phyloP scores from a whole-genome alignment of 2,113 vertebrate genomes.

The Pseudorhombus dupliciocellatus region DNA sequence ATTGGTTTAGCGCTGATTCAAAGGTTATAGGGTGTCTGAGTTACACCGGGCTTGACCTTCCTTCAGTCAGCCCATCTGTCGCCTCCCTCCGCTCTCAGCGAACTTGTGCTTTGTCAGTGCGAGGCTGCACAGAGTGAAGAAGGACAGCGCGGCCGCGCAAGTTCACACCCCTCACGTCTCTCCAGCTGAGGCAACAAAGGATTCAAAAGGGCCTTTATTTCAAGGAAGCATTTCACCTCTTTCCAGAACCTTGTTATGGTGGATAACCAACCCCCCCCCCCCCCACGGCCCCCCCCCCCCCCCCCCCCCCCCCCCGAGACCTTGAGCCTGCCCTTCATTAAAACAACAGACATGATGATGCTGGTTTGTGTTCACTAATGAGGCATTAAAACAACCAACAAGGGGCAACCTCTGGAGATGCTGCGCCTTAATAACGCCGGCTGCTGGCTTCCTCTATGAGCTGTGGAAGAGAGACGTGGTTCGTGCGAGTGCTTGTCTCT shows the following conservation, averaged over 20 bases:
- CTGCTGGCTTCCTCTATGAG: neutral
- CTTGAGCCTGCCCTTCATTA: conserved; percentile 36
- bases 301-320: conserved; percentile 13
- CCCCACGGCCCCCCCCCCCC: neutral
- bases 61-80: neutral
- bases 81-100: conserved; percentile 26
- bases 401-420: conserved; percentile 4
- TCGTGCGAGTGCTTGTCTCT: no score
- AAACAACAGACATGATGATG: neutral
- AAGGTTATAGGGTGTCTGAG: conserved; percentile 63
- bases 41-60: conserved; percentile 37
- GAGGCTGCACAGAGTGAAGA: conserved; percentile 23
- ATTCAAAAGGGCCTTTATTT: conserved; percentile 55
- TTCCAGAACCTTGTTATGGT: conserved; percentile 32
- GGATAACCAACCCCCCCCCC: conserved; percentile 1
- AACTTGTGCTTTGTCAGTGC: conserved; percentile 38
- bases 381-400: conserved; percentile 26
- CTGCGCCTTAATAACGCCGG: conserved; percentile 1
- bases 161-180: conserved; percentile 40
- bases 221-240: conserved; percentile 25
- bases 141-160: conserved; percentile 23
- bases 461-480: no score
- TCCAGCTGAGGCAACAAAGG: conserved; percentile 46
- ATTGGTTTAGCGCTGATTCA: conserved; percentile 64
- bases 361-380: conserved; percentile 26